Percentiles rank a stretch among this genome's conserved stretches.
Conservation (phyloP, 1,140 invertebrate genomes). For the Trigoniulus corallinus region DNA sequence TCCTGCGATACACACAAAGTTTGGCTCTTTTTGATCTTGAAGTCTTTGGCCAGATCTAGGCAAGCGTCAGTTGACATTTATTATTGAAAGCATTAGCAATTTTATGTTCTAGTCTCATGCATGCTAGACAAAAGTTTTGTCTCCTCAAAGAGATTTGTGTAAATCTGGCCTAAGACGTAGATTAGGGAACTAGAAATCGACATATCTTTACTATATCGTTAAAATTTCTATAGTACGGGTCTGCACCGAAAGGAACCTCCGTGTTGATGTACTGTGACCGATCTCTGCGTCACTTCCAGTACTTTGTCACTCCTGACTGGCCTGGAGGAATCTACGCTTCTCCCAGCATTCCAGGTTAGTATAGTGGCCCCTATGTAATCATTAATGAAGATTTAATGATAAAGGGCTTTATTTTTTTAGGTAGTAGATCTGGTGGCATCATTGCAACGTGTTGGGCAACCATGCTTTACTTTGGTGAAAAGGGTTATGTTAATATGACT, state of each 20-base stretch:
- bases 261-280: slow-evolving; percentile 71
- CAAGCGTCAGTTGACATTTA: neutral
- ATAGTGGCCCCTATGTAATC: neutral
- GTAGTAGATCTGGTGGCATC: slow-evolving; percentile 29
- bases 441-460: slow-evolving; percentile 96
- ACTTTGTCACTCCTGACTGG: slow-evolving; percentile 89
- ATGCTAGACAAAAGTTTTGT: no score
- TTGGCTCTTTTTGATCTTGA: no score
- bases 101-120: slow-evolving; percentile 1
- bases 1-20: slow-evolving; percentile 97
- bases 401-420: slow-evolving; percentile 8
- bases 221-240: no score
- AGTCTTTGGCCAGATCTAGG: neutral
- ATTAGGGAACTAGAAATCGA: no score
- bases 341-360: slow-evolving; percentile 66
- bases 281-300: slow-evolving; percentile 75
- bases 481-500: slow-evolving; percentile 75
- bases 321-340: slow-evolving; percentile 97
- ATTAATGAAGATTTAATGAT: slow-evolving; percentile 30
- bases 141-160: no score
- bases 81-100: neutral
- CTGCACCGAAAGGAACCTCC: slow-evolving; percentile 93
- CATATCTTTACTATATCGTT: no score
- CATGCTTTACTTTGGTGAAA: slow-evolving; percentile 68
- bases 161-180: no score